Evolutionary conservation across 2,113 vertebrate species (phyloP), one percentile per base, ranked within the genome.

Genomic region (Todiramphus chloris): DNA sequence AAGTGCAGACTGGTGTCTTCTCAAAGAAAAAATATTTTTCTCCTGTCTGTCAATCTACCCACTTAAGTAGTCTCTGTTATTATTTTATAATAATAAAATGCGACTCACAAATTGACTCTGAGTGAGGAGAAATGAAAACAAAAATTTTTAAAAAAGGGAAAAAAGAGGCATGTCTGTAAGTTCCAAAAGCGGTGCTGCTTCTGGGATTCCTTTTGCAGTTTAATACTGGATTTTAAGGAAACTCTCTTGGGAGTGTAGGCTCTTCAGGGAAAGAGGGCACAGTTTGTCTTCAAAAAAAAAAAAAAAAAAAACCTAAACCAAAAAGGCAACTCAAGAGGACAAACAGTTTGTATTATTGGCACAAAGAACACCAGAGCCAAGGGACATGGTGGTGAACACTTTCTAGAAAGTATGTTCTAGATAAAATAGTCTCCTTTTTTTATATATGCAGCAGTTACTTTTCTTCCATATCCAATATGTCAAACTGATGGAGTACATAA

Each of bases 1-100:
- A 53, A 95, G 12, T 31, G 28, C 62, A 89, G 86, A 90, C 89
- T 94, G 35, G 35, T 96, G 80, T 92, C 93, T 92, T 94, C 91
- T 81, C 51, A 78, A 94, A 94, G 56, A 50, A 75, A 88, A 95
- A 95, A 95, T 89, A 75, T 95, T 97, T 96, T 94, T 89, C 51
- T 90, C 44, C 68, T 89, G 63, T 89, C 91, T 87, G 73, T 87
- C 83, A 92, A 53, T 94, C 86, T 92, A 39, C 75, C 58, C 77
- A 60, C 31, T 90, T 88, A 74, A 92, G 69, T 63, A 56, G 33
- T 67, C 41, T 87, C 55, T 83, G 37, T 76, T 80, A 18, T 77
- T 83, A 58, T 67, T 31, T 58, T 85, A 28, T 53, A 86, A 86
- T 58, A 83, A 28, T 53, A 86, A 86, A 92, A 92, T 55, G 39